Conservation (phyloP, 2,797 vertebrate species). For the Anableps anableps region DNA sequence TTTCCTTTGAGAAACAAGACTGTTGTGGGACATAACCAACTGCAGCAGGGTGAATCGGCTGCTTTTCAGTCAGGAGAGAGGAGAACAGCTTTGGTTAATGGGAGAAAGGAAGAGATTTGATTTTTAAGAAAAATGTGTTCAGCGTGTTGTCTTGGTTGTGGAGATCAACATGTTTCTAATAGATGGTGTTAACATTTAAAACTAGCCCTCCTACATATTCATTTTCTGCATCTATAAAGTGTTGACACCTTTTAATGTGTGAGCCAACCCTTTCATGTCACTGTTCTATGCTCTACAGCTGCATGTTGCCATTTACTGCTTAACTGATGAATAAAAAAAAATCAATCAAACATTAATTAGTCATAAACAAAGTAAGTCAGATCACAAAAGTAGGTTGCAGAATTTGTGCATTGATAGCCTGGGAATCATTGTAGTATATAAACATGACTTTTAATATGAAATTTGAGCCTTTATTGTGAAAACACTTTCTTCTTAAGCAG, state of each 20-base stretch:
- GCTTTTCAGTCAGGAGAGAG: neutral
- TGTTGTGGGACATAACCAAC: neutral
- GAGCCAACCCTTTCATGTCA: neutral
- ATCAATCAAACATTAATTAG: neutral
- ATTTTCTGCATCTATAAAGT: neutral
- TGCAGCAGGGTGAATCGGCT: constrained; percentile 8
- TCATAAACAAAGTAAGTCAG: neutral
- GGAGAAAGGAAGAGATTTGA: neutral
- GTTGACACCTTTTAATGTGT: neutral
- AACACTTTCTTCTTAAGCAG: neutral
- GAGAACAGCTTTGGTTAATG: neutral
- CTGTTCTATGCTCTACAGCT: neutral
- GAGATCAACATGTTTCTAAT: neutral
- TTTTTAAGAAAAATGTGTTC: constrained; percentile 10
- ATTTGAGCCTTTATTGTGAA: constrained; percentile 1
- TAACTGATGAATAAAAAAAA: neutral
- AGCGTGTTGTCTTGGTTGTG: constrained; percentile 7
- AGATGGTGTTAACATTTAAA: neutral
- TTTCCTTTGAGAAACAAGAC: neutral
- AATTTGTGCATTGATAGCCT: neutral
- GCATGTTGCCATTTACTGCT: neutral
- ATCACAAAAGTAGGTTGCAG: neutral
- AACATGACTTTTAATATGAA: neutral
- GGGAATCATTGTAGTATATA: neutral
- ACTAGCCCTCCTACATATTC: neutral